A percentile compares a stretch with the other conserved stretches of the same genome.
Conservation (phyloP, 2,113 vertebrate genomes). For the Pterocles gutturalis region DNA sequence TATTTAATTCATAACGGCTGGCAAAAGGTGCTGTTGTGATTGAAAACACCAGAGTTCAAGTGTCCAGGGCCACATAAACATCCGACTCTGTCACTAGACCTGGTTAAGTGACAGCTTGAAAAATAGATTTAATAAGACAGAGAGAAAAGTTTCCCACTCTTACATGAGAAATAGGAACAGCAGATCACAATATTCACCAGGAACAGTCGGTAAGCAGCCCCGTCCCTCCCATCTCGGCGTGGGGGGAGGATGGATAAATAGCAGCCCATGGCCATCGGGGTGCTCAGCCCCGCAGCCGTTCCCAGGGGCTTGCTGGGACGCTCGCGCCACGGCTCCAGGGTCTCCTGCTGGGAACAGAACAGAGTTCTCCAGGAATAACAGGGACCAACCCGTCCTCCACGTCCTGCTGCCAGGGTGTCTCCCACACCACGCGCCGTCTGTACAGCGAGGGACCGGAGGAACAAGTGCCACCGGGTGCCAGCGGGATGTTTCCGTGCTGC, state of each 20-base stretch:
- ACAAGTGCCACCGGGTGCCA: background rate
- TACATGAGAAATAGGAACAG: conserved; percentile 24
- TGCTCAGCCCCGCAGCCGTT: background rate
- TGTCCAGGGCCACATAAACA: conserved; percentile 73
- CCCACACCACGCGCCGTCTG: background rate
- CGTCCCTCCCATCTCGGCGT: background rate
- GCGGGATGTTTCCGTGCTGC: fast-evolving
- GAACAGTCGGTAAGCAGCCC: background rate
- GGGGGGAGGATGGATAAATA: background rate
- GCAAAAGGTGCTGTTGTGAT: conserved; percentile 77
- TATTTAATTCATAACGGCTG: conserved; percentile 86
- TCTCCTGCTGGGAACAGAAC: background rate
- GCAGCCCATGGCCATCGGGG: background rate
- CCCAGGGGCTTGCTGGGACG: background rate
- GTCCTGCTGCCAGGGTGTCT: background rate
- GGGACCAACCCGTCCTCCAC: fast-evolving
- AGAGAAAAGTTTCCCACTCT: conserved; percentile 60
- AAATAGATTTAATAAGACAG: conserved; percentile 76
- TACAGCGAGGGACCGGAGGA: fast-evolving
- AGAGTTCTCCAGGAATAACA: background rate
- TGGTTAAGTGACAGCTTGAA: conserved; percentile 81
- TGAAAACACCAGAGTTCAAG: conserved; percentile 78
- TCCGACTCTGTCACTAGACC: conserved; percentile 72
- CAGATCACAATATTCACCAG: background rate
- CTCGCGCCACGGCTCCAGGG: fast-evolving